phyloP scores from a whole-genome alignment of 2,888 invertebrate species.

The Gastracanthus pulcherrimus region DNA sequence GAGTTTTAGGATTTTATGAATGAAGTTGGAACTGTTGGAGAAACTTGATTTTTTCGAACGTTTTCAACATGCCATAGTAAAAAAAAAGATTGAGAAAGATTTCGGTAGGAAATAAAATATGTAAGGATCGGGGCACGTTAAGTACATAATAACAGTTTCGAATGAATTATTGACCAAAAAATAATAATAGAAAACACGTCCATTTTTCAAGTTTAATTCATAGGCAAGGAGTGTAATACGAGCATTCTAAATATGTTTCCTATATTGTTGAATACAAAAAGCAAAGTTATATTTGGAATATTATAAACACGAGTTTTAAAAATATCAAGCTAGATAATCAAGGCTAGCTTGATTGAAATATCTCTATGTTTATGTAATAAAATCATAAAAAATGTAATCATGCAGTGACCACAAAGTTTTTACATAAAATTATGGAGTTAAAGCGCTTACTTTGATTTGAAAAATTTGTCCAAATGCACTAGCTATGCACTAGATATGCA shows the following conservation, averaged over 20 bases:
- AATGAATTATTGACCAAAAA: conserved; percentile 38
- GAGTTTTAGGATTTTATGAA: conserved; percentile 22
- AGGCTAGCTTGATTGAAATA: background rate
- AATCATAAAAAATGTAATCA: conserved; percentile 10
- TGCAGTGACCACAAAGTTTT: conserved; percentile 28
- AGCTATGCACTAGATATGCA: too few species aligned
- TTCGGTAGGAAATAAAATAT: conserved; percentile 5
- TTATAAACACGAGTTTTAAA: background rate
- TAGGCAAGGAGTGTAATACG: too few species aligned
- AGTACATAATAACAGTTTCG: conserved; percentile 1
- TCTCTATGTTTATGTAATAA: conserved; percentile 15
- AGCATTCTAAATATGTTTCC: background rate
- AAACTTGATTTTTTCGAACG: background rate
- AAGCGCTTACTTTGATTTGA: conserved; percentile 19
- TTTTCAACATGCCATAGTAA: conserved; percentile 27
- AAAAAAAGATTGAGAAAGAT: background rate
- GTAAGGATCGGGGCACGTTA: background rate
- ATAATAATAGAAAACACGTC: conserved; percentile 22
- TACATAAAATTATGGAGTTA: conserved; percentile 5
- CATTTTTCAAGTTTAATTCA: too few species aligned
- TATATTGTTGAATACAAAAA: background rate
- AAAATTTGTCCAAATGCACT: too few species aligned
- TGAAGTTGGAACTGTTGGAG: background rate
- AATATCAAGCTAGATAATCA: background rate
- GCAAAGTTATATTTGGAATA: conserved; percentile 31